A percentile compares a stretch with the other conserved stretches of the same genome.
Conservation (phyloP, 2,888 invertebrate genomes). For the Alcis repandata region DNA sequence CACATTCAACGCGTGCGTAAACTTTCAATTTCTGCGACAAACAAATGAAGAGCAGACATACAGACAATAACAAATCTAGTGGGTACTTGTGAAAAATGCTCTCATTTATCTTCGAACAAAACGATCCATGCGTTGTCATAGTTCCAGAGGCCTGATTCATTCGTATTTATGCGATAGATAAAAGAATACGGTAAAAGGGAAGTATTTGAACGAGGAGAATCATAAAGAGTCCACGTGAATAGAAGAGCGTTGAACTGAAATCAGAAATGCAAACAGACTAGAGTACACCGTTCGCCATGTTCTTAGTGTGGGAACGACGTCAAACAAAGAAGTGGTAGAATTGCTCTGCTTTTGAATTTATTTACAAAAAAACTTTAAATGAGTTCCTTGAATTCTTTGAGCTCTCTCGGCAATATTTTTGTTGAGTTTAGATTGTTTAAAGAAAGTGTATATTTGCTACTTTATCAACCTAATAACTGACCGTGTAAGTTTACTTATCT, state of each 20-base stretch:
- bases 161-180: conserved; percentile 65
- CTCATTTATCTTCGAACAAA: conserved; percentile 70
- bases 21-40: conserved; percentile 61
- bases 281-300: conserved; percentile 32
- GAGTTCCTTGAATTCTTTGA: not conserved
- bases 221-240: conserved; percentile 52
- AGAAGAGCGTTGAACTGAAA: conserved; percentile 57
- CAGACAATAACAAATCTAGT: conserved; percentile 60
- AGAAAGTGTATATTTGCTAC: too few species aligned
- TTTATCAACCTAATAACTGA: not conserved
- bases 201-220: conserved; percentile 61
- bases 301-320: conserved; percentile 25
- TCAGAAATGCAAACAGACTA: conserved; percentile 55
- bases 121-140: conserved; percentile 70
- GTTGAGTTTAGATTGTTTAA: too few species aligned
- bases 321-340: not conserved
- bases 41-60: conserved; percentile 53
- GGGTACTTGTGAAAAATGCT: conserved; percentile 62
- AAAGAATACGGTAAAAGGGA: conserved; percentile 42
- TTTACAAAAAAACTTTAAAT: too few species aligned
- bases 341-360: too few species aligned
- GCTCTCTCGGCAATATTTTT: too few species aligned
- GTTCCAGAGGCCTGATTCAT: conserved; percentile 67
- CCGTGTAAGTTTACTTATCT: not conserved
- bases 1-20: conserved; percentile 52